Conservation (phyloP, 1,140 invertebrate species). For the Drosophila takahashii region DNA sequence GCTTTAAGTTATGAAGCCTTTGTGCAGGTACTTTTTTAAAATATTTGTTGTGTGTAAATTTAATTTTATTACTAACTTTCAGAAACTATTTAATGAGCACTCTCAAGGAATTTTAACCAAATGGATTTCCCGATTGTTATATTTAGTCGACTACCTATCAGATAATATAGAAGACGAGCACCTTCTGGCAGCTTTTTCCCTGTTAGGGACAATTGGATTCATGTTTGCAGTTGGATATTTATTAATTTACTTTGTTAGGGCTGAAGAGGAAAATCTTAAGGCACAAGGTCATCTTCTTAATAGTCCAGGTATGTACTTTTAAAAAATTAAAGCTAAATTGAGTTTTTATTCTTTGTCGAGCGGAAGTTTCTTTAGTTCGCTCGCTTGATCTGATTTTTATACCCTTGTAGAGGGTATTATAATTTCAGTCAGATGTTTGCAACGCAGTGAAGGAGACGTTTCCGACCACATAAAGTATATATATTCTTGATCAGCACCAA, state of each 20-base stretch:
- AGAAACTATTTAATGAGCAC: slow-evolving; percentile 91
- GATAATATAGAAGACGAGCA: slow-evolving; percentile 92
- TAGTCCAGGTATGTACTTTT: slow-evolving; percentile 66
- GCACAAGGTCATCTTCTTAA: slow-evolving; percentile 85
- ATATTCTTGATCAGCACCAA: no score
- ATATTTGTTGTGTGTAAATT: neutral
- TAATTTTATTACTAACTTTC: slow-evolving; percentile 43
- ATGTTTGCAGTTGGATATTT: slow-evolving; percentile 93
- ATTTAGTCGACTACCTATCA: slow-evolving; percentile 90
- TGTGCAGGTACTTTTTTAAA: slow-evolving; percentile 85
- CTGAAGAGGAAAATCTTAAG: slow-evolving; percentile 92
- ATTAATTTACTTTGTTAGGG: slow-evolving; percentile 94
- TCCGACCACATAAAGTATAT: no score
- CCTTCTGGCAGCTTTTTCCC: slow-evolving; percentile 92
- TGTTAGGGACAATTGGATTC: slow-evolving; percentile 92
- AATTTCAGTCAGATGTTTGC: no score
- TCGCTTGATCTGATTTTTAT: no score
- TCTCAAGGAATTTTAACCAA: slow-evolving; percentile 90
- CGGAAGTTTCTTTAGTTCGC: no score
- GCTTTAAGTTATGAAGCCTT: slow-evolving; percentile 89
- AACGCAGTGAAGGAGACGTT: no score
- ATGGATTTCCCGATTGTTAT: slow-evolving; percentile 88
- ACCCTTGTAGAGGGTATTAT: no score
- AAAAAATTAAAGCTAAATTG: neutral
- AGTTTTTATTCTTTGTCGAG: no score